phyloP scores from a whole-genome alignment of 2,797 vertebrate species.

The Danio choprae region DNA sequence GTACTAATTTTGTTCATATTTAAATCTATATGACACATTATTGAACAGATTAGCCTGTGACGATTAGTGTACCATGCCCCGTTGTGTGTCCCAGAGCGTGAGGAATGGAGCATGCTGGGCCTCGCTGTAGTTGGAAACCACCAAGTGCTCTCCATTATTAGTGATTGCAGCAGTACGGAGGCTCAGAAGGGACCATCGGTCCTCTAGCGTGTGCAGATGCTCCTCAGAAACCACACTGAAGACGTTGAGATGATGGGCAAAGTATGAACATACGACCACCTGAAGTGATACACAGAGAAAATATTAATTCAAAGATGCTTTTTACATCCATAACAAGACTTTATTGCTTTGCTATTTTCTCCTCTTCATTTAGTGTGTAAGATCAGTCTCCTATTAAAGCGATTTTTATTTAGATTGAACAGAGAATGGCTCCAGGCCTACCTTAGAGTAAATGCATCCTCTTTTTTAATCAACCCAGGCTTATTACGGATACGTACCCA shows the following conservation, averaged over 20 bases:
- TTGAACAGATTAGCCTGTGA: not conserved
- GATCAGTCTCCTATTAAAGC: no score
- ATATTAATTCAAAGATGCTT: not conserved
- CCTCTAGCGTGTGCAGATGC: slow-evolving; percentile 70
- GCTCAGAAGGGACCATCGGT: slow-evolving; percentile 67
- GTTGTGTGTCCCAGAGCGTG: slow-evolving; percentile 69
- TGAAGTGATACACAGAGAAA: slow-evolving; percentile 37
- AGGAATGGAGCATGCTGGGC: slow-evolving; percentile 66
- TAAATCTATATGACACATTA: not conserved
- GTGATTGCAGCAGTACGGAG: slow-evolving; percentile 68
- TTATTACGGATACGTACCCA: no score
- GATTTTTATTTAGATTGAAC: no score
- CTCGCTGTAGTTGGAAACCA: slow-evolving; percentile 69
- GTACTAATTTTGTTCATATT: not conserved
- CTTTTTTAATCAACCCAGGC: no score
- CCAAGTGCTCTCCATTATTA: slow-evolving; percentile 61
- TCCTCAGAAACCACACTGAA: slow-evolving; percentile 68
- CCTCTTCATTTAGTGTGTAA: no score
- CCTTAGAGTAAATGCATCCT: no score
- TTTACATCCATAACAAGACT: no score
- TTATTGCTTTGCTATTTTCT: no score
- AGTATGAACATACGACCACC: slow-evolving; percentile 73
- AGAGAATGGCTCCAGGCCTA: no score
- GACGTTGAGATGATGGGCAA: slow-evolving; percentile 66
- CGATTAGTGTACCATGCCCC: slow-evolving; percentile 48